phyloP scores from a whole-genome alignment of 2,888 invertebrate species.

The Orthosia gracilis region DNA sequence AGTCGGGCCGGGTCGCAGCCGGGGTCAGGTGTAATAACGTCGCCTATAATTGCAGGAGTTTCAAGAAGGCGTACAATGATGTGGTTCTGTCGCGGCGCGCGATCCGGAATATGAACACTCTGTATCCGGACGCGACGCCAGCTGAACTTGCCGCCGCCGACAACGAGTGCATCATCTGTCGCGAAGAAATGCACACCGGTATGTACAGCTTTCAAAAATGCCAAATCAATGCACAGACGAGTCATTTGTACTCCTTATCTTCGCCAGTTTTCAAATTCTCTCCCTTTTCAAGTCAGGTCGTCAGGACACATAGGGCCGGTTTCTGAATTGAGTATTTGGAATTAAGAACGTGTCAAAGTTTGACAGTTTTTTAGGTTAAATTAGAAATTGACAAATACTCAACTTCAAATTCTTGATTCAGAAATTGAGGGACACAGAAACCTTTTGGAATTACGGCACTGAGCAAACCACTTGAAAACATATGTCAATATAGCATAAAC shows the following conservation, averaged over 20 bases:
- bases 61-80: slow-evolving; percentile 99
- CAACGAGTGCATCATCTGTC: slow-evolving; percentile 99
- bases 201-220: slow-evolving; percentile 36
- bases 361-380: too few relatives aligned
- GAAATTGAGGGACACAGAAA: neutral
- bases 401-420: too few relatives aligned
- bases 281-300: neutral
- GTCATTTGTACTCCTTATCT: neutral
- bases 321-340: too few relatives aligned
- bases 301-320: neutral
- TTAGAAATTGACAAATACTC: too few relatives aligned
- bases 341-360: too few relatives aligned
- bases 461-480: neutral
- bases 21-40: slow-evolving; percentile 27
- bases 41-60: slow-evolving; percentile 92
- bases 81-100: slow-evolving; percentile 99
- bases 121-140: slow-evolving; percentile 98
- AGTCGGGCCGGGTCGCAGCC: slow-evolving; percentile 1
- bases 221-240: neutral
- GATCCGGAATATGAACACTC: slow-evolving; percentile 99
- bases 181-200: slow-evolving; percentile 95
- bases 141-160: slow-evolving; percentile 98
- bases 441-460: neutral
- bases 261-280: neutral
- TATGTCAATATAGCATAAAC: neutral